Percentiles rank a stretch among this genome's conserved stretches.
Conservation (phyloP, 1,140 invertebrate genomes). For the Brachionus paranguensis region DNA sequence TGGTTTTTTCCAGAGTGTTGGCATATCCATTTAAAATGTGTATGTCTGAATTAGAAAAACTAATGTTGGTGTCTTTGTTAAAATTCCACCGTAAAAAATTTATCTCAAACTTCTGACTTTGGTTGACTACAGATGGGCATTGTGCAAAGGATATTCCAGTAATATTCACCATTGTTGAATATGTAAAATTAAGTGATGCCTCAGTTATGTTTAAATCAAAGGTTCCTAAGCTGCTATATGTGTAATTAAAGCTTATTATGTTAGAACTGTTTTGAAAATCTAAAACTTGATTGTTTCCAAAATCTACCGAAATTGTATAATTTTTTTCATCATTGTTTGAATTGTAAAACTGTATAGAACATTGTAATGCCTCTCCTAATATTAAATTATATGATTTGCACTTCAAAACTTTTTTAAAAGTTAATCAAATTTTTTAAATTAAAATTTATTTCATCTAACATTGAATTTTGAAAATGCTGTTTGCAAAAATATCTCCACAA, state of each 20-base stretch:
- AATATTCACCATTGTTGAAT: not conserved
- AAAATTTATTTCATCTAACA: not conserved
- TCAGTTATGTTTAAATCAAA: not conserved
- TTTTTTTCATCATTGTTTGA: not conserved
- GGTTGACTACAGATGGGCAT: not conserved
- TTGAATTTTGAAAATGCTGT: not conserved
- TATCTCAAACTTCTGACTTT: not conserved
- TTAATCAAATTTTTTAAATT: not conserved
- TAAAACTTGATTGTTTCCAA: not conserved
- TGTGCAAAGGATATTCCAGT: not conserved
- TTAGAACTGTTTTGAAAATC: not conserved
- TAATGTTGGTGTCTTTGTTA: not conserved
- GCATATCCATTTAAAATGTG: not conserved
- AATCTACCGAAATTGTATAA: not conserved
- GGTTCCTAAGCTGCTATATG: not conserved
- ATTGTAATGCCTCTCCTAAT: not conserved
- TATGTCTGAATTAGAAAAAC: not conserved
- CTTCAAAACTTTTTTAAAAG: not conserved
- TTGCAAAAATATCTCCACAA: not conserved
- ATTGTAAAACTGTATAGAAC: not conserved
- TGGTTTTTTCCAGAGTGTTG: not conserved
- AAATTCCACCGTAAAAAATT: not conserved
- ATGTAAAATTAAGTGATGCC: not conserved
- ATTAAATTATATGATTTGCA: not conserved
- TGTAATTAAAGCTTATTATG: not conserved